Conservation (phyloP, 2,888 invertebrate species). For the Polyommatus iphigenia region DNA sequence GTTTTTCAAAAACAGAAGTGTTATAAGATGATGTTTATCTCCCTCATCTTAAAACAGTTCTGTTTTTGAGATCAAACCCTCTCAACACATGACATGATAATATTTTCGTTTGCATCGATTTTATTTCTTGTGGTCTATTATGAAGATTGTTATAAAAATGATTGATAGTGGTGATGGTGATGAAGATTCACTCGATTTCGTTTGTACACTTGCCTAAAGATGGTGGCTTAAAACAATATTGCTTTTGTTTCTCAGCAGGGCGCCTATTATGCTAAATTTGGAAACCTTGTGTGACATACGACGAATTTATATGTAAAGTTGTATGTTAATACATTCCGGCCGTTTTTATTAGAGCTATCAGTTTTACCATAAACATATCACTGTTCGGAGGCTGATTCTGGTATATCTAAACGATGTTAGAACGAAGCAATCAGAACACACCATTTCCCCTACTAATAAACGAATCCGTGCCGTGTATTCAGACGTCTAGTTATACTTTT, state of each 20-base stretch:
- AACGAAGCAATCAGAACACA: background rate
- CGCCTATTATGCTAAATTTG: slow-evolving; percentile 50
- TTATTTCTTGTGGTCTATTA: too few relatives aligned
- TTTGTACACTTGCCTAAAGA: background rate
- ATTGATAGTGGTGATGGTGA: too few relatives aligned
- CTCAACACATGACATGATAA: too few relatives aligned
- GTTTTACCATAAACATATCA: slow-evolving; percentile 59
- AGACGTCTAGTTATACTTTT: too few relatives aligned
- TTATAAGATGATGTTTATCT: too few relatives aligned
- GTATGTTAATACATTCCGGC: slow-evolving; percentile 57
- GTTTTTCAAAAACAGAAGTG: too few relatives aligned
- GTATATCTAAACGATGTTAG: background rate
- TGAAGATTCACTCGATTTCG: background rate
- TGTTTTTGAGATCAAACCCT: too few relatives aligned
- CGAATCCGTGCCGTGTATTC: too few relatives aligned
- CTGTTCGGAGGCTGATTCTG: background rate
- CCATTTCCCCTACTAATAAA: background rate
- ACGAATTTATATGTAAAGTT: slow-evolving; percentile 44
- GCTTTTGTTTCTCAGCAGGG: slow-evolving; percentile 59
- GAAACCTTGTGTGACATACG: slow-evolving; percentile 43
- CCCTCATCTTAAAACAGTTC: too few relatives aligned
- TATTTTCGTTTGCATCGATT: too few relatives aligned
- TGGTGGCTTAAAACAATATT: slow-evolving; percentile 4
- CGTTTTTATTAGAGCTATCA: slow-evolving; percentile 62
- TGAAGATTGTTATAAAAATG: too few relatives aligned